phyloP scores from a whole-genome alignment of 2,113 vertebrate species.

The Calyptommatus sinebrachiatus region DNA sequence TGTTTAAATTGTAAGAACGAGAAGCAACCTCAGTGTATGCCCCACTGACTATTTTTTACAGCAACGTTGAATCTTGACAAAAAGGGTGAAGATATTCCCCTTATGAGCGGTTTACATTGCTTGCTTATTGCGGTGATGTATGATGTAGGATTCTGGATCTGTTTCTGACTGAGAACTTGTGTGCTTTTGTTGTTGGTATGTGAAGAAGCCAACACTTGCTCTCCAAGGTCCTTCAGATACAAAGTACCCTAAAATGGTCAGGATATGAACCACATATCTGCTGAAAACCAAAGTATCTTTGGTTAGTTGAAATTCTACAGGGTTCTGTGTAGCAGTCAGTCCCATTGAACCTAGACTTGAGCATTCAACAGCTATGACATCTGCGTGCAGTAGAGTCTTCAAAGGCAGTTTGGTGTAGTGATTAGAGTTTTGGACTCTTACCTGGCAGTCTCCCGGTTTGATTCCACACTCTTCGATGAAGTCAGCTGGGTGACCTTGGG shows the following conservation, averaged over 20 bases:
- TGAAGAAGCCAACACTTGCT: constrained; percentile 54
- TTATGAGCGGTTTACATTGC: constrained; percentile 29
- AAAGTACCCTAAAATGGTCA: neutral
- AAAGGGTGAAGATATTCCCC: neutral
- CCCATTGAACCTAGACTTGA: neutral
- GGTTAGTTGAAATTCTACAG: neutral
- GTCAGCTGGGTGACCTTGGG: too few species aligned
- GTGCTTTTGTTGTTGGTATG: neutral
- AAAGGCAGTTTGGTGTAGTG: too few species aligned
- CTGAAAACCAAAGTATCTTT: neutral
- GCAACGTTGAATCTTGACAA: constrained; percentile 1
- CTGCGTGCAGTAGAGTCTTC: neutral
- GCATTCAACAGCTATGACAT: too few species aligned
- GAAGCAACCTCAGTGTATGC: neutral
- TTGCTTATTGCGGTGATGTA: neutral
- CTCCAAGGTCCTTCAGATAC: constrained; percentile 55
- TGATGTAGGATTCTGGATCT: constrained; percentile 11
- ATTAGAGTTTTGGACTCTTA: too few species aligned
- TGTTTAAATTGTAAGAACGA: neutral
- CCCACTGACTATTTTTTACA: neutral
- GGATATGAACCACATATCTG: neutral
- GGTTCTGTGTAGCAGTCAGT: neutral
- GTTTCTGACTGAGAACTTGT: neutral
- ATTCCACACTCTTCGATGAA: too few species aligned
- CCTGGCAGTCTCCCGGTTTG: too few species aligned